A percentile compares a stretch with the other conserved stretches of the same genome.
Conservation (phyloP, 1,140 invertebrate genomes). For the Scaptomyza montana region DNA sequence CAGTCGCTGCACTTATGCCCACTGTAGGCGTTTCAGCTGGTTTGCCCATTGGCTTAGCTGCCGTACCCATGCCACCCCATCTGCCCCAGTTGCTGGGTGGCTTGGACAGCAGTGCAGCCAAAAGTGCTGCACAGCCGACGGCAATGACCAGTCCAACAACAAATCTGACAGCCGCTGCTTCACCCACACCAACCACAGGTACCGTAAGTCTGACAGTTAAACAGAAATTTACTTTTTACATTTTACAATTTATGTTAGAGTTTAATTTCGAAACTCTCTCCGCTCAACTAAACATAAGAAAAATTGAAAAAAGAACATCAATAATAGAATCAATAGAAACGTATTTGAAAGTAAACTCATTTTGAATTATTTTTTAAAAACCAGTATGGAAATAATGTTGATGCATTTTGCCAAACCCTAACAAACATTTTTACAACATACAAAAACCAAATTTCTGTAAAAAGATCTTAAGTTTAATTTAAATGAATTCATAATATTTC, state of each 20-base stretch:
- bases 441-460: too few species aligned
- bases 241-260: neutral
- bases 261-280: neutral
- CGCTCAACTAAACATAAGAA: too few species aligned
- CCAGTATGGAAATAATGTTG: too few species aligned
- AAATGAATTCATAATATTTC: too few species aligned
- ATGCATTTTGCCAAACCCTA: too few species aligned
- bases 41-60: conserved; percentile 44
- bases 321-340: too few species aligned
- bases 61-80: conserved; percentile 63
- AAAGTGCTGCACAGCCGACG: conserved; percentile 56
- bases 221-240: neutral
- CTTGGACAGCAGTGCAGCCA: conserved; percentile 18
- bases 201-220: conserved; percentile 21
- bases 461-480: too few species aligned
- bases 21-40: conserved; percentile 21
- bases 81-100: conserved; percentile 47
- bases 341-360: too few species aligned
- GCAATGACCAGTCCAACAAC: conserved; percentile 38
- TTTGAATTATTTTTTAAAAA: too few species aligned
- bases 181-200: conserved; percentile 67
- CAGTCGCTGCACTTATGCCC: conserved; percentile 46
- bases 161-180: conserved; percentile 37
- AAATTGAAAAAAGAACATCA: too few species aligned
- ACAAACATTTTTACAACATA: too few species aligned